Evolutionary conservation across 2,888 invertebrate species (phyloP), one percentile per base, ranked within the genome.

Genomic region (Leptinotarsa peninsularis): DNA sequence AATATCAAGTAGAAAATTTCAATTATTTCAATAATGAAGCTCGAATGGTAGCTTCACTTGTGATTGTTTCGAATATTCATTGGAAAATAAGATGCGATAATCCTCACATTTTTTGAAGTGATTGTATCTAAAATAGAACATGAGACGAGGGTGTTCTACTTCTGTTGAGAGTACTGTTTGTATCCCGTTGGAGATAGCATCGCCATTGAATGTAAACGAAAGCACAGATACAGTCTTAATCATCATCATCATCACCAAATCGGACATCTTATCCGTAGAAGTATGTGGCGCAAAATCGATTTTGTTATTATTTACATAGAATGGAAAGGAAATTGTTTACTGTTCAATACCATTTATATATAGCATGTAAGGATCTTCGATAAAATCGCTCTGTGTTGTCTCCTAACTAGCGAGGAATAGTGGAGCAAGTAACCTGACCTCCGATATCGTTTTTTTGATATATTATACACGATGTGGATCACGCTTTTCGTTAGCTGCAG

Each of bases 291-390:
- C 71, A 66, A 80, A 80, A 80, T 80, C 74, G 80, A 78, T 76
- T 78, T 76, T 58, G 72, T 67, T 73, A 63, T 50, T 66, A 78
- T 80, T 78, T 78, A 78, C 78, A 80, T 80, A 77, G 74, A 80
- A 78, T 79, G 73, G 76, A 60, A 72, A 68, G 67, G 73, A 77
- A 74, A 77, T 78, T 67, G 76, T 80, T 78, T 77, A 78, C 67
- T 67, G 50, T 63, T 63, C 78, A 69, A 75, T 72, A 77, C 74
- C 60, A 77, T 80, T 80, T 80, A 77, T 78, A 80, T 80, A 77
- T 73, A 77, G 78, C 78, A 77, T 78, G 77, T 76, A 72, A 76
- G 76, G 74, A 66, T 68, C 73, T 69, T 66, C 67, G 79, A 78
- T 79, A 78, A 76, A 74, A 79, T 76, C 76, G 74, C 72, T 72